phyloP scores from a whole-genome alignment of 2,113 vertebrate genomes.

The Trogon melanurus region DNA sequence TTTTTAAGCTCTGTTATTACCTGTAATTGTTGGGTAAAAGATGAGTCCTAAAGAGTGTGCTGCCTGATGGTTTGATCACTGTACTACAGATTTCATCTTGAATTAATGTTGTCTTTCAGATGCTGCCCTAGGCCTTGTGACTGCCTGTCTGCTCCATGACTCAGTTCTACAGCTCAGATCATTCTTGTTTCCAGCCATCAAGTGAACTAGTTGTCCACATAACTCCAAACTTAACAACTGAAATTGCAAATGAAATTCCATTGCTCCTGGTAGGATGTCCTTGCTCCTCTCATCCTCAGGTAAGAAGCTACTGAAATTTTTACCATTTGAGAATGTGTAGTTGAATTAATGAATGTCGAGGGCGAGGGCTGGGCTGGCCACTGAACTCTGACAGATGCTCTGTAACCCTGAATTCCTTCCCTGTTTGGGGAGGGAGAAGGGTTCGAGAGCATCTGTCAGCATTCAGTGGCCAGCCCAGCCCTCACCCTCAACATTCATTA shows the following conservation, averaged over 20 bases:
- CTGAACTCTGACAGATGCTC: too few species aligned
- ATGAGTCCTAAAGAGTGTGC: not conserved
- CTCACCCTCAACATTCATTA: too few species aligned
- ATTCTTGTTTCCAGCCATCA: not conserved
- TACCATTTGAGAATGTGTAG: not conserved
- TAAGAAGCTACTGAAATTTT: not conserved
- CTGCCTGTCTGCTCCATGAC: not conserved
- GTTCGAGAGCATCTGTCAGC: too few species aligned
- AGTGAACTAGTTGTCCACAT: not conserved
- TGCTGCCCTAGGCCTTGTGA: not conserved
- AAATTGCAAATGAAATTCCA: not conserved
- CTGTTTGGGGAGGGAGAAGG: too few species aligned
- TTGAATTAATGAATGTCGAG: not conserved
- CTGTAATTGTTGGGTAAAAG: conserved; percentile 10
- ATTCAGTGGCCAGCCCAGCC: too few species aligned
- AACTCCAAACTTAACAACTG: not conserved
- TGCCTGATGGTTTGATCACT: not conserved
- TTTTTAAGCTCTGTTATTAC: conserved; percentile 13
- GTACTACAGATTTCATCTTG: conserved; percentile 7
- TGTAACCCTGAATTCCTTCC: too few species aligned
- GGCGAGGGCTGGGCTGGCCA: too few species aligned
- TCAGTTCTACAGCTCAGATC: not conserved
- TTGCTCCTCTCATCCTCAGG: not conserved
- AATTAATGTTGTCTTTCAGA: not conserved
- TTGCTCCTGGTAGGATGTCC: not conserved